phyloP scores from a whole-genome alignment of 2,888 invertebrate species.

The Ephialtes manifestator region DNA sequence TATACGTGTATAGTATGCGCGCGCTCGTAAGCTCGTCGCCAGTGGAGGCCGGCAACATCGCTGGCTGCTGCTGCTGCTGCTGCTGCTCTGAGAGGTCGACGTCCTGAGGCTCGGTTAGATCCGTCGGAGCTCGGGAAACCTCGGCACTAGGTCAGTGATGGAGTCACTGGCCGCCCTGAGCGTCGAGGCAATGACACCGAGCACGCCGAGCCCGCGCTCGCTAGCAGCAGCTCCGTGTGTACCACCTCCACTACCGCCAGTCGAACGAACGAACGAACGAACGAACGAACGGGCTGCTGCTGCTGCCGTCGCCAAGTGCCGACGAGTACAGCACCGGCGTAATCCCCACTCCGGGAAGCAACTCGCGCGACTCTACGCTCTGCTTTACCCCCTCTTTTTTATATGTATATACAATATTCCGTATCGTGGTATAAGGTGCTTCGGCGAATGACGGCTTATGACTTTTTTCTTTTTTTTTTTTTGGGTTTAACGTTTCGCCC shows the following conservation, averaged over 20 bases:
- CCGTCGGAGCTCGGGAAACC: slow-evolving; percentile 77
- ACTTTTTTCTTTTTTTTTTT: too few species aligned
- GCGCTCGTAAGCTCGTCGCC: slow-evolving; percentile 65
- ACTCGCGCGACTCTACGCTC: slow-evolving; percentile 37
- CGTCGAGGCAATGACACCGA: slow-evolving; percentile 86
- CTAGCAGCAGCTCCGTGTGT: slow-evolving; percentile 43
- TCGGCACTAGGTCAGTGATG: slow-evolving; percentile 86
- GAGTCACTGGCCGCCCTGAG: slow-evolving; percentile 86
- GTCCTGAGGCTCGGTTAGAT: slow-evolving; percentile 78
- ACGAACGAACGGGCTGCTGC: slow-evolving; percentile 69
- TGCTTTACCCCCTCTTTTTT: background rate
- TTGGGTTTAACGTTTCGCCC: too few species aligned
- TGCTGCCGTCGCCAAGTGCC: slow-evolving; percentile 69
- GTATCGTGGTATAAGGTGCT: too few species aligned
- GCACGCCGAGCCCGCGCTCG: slow-evolving; percentile 76
- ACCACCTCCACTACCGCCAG: slow-evolving; percentile 25
- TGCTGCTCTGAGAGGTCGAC: slow-evolving; percentile 78
- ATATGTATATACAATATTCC: too few species aligned
- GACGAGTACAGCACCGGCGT: slow-evolving; percentile 2
- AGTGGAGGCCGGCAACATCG: slow-evolving; percentile 68
- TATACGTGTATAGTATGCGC: slow-evolving; percentile 17
- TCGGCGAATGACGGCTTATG: too few species aligned
- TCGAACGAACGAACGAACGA: slow-evolving; percentile 51
- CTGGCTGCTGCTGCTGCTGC: slow-evolving; percentile 77
- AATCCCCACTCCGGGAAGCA: slow-evolving; percentile 39